Base-by-base conservation (phyloP, 2,797 vertebrate genomes). In the Botia kubotai region DNA sequence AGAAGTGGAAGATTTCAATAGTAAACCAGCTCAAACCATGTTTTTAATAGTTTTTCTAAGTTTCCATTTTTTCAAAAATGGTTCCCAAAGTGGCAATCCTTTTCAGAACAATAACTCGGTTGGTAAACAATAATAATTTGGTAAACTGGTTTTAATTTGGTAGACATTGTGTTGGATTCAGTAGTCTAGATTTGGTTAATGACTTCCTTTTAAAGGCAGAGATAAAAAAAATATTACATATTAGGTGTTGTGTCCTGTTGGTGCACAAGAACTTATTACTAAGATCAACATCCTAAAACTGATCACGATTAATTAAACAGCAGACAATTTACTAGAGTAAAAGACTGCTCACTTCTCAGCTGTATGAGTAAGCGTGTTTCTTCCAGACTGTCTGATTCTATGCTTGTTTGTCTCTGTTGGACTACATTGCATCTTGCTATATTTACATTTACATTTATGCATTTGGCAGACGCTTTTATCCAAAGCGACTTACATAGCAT, bases 321-420 rank as follows among this genome's bases (percentile, higher is more conserved):
- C 39, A 43, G 39, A 43, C 39, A 43, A 6, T 43, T 1, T 7
- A 10, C 33, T 33, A 3, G 33, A 33, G 33, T 43, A 43, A 43
- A 82, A n/a, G 23, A 33, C 60, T 66, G 58, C 13, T 48, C 26
- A 65, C 50, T 10, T 4, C 5, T 6, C 66, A 17, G 53, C 17
- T 36, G 19, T 71, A 70, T 63, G 58, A 63, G 60, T 70, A 53
- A 62, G 17, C 11, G 6, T 43, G 57, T 76, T 60, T 80, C n/a
- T 13, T 50, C 53, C 12, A 33, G 11, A 17, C 72, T 71, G 55
- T 71, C 53, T 73, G 57, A 52, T 5, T 60, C 39, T 62, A 6
- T 72, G 2, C 23, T 62, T 5, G 13, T 48, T 11, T 58, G 36
- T 66, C 29, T 62, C n/a, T 57, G 0, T 21, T 33, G 4, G 11